Evolutionary conservation across 2,888 invertebrate species (phyloP), one percentile per base, ranked within the genome.

Genomic region (Ormyrus rosae): DNA sequence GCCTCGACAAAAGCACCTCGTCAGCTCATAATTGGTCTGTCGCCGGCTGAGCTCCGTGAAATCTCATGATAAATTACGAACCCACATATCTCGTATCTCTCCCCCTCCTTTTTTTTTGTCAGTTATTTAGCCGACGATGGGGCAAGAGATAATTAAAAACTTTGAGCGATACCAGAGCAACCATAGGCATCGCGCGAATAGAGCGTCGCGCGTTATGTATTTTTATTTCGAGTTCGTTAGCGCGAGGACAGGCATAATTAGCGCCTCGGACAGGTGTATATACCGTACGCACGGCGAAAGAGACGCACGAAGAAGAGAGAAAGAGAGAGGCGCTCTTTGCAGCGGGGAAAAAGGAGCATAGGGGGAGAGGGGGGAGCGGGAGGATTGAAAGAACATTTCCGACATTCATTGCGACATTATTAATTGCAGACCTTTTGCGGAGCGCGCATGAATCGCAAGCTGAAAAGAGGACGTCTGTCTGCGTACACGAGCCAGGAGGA

Each of bases 341-440:
- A 51, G 45, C 64, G 50, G 6, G 34, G 70, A 53, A 55, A 64
- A 65, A 13, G 63, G 19, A 19, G 19, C 0, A 2, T 19, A 58
- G 60, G 50, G 53, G 58, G 8, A 50, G 67, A 48, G 51, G 55
- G 48, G 46, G 1, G n/a, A 45, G 34, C 2, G n/a, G 19, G 2
- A 13, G 46, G 46, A 81, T 73, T 81, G 80, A 81, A 81, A 81
- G 80, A 72, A 60, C 77, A 80, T 71, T 77, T 77, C 69, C 81
- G 77, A 77, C 81, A 81, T 81, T 81, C 81, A 81, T 81, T 19
- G 74, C 78, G 81, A 78, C 81, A 75, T 81, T 81, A 81, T 81
- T 81, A 81, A 81, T 81, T 78, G 81, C 77, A 69, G 69, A 60
- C 46, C 69, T 73, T 77, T 73, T 77, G 64, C 51, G 55, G 56